phyloP scores from a whole-genome alignment of 2,113 vertebrate species.

The Lutjanus erythropterus region DNA sequence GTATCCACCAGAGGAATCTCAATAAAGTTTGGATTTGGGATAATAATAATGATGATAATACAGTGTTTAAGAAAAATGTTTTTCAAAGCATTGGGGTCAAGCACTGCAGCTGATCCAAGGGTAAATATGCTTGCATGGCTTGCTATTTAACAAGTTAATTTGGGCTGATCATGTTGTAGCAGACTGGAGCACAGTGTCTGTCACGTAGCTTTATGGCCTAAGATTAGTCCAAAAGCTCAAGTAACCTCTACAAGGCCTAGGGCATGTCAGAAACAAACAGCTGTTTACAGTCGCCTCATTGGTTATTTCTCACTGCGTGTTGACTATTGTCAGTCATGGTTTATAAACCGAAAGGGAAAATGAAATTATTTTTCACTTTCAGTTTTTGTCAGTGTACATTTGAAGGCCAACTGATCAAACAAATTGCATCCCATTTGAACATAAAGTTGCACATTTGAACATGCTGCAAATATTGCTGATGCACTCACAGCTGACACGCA shows the following conservation, averaged over 20 bases:
- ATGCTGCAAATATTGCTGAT: background rate
- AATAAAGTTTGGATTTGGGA: background rate
- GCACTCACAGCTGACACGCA: background rate
- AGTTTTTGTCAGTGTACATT: background rate
- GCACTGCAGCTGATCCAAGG: slow-evolving; percentile 45
- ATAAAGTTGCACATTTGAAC: background rate
- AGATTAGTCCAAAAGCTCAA: slow-evolving; percentile 79
- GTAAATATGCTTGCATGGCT: slow-evolving; percentile 58
- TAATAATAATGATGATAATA: background rate
- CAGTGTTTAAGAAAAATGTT: background rate
- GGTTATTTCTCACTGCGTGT: slow-evolving; percentile 18
- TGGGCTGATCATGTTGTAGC: slow-evolving; percentile 69
- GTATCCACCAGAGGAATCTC: background rate
- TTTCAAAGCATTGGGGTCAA: background rate
- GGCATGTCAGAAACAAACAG: slow-evolving; percentile 56
- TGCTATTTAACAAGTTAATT: slow-evolving; percentile 68
- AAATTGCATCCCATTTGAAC: background rate
- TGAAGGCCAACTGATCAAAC: background rate
- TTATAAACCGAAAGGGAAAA: background rate
- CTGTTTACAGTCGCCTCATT: slow-evolving; percentile 1
- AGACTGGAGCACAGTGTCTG: slow-evolving; percentile 57
- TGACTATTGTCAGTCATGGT: background rate
- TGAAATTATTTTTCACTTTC: background rate
- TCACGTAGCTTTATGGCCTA: slow-evolving; percentile 72
- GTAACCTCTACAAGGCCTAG: slow-evolving; percentile 58